phyloP scores from a whole-genome alignment of 2,888 invertebrate genomes.

The Agonum fuliginosum region DNA sequence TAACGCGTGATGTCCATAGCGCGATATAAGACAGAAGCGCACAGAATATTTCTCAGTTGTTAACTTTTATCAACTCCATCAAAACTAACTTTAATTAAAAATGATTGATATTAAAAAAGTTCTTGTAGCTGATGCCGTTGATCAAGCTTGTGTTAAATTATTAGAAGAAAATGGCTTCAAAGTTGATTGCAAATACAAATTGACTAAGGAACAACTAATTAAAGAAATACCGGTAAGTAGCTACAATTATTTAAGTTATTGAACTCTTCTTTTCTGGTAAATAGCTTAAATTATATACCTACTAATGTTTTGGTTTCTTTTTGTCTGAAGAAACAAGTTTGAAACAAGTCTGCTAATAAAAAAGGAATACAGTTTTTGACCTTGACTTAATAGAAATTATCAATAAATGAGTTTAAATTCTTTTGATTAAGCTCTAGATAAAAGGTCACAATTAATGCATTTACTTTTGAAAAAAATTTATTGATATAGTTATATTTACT shows the following conservation, averaged over 20 bases:
- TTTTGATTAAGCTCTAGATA: neutral
- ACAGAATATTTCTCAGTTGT: slow-evolving; percentile 13
- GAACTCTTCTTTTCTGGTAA: too few relatives aligned
- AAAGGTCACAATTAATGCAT: too few relatives aligned
- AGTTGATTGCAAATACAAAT: slow-evolving; percentile 86
- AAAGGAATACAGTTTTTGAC: slow-evolving; percentile 28
- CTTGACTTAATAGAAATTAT: slow-evolving; percentile 17
- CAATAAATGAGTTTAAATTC: slow-evolving; percentile 17
- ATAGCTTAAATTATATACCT: neutral
- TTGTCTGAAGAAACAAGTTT: slow-evolving; percentile 46
- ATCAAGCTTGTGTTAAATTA: slow-evolving; percentile 88
- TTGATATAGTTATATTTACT: too few relatives aligned
- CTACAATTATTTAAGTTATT: too few relatives aligned
- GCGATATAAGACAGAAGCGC: slow-evolving; percentile 13
- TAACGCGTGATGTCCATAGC: slow-evolving; percentile 18
- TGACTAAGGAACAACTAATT: slow-evolving; percentile 86
- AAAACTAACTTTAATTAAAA: too few relatives aligned
- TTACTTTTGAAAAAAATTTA: too few relatives aligned
- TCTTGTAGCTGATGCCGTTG: slow-evolving; percentile 94
- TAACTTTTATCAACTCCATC: neutral
- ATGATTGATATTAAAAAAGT: slow-evolving; percentile 83
- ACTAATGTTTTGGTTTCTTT: slow-evolving; percentile 31
- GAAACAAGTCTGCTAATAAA: neutral
- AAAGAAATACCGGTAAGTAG: slow-evolving; percentile 86
- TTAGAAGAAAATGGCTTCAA: slow-evolving; percentile 85